These are phyloP conservation scores for Meandrusa payeni DNA, from an alignment of 2,888 invertebrate species.

Conservation along the genomic window DNA sequence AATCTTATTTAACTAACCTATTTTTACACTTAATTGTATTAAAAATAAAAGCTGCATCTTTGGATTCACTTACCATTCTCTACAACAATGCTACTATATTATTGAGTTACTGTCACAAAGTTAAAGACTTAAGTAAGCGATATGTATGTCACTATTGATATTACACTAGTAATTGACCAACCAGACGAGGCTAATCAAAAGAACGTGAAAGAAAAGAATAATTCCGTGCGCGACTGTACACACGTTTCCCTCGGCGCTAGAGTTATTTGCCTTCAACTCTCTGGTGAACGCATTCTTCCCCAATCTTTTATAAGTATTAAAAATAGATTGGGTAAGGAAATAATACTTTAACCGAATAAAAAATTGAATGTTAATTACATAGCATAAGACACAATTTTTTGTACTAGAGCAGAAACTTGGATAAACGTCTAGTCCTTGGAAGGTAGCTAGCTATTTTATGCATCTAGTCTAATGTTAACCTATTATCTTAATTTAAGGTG, in stretches of 20 bases:
- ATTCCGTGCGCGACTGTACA: no score
- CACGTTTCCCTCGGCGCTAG: no score
- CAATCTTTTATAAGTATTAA: no score
- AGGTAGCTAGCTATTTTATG: conserved; percentile 25
- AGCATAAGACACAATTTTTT: conserved; percentile 61
- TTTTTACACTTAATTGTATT: conserved; percentile 59
- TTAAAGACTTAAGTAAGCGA: conserved; percentile 67
- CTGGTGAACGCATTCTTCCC: neutral
- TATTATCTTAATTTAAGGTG: conserved; percentile 18
- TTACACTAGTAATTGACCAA: conserved; percentile 40
- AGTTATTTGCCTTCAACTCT: no score
- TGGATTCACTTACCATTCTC: conserved; percentile 53
- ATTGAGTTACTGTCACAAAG: conserved; percentile 70
- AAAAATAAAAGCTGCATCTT: conserved; percentile 77
- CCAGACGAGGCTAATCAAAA: conserved; percentile 37
- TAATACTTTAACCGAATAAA: no score
- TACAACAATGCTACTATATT: conserved; percentile 43
- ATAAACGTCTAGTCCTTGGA: conserved; percentile 32
- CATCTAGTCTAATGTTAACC: conserved; percentile 18
- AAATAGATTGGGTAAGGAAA: no score
- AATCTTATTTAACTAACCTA: conserved; percentile 47
- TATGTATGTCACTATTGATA: conserved; percentile 63
- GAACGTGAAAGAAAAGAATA: no score
- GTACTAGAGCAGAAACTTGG: conserved; percentile 55
- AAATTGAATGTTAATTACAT: no score